Conservation (phyloP, 2,888 invertebrate genomes). For the Dioctria linearis region DNA sequence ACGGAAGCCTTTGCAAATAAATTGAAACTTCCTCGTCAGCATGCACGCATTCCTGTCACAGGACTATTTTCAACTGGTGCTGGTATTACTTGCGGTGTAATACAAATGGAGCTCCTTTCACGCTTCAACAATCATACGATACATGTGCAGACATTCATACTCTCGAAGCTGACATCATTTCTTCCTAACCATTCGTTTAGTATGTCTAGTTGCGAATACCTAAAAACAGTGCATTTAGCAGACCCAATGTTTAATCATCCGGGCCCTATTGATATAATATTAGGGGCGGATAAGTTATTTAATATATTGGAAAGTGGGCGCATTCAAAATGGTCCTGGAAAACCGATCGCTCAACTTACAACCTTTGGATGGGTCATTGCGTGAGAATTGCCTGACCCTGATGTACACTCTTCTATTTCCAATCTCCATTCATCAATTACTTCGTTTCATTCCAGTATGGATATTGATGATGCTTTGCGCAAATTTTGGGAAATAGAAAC, state of each 20-base stretch:
- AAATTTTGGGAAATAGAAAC: constrained; percentile 28
- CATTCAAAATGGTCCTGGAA: background rate
- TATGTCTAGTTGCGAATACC: no score
- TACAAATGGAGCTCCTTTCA: no score
- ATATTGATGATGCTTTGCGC: background rate
- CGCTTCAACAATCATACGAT: no score
- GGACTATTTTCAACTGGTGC: no score
- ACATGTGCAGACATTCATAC: no score
- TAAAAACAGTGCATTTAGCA: background rate
- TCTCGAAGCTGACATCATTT: no score
- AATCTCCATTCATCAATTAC: background rate
- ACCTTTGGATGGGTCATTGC: background rate
- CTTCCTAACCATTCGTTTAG: no score
- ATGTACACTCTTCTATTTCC: background rate
- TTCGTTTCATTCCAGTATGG: background rate
- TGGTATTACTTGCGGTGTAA: no score
- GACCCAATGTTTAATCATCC: background rate
- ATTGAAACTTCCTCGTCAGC: no score
- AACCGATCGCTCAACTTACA: background rate
- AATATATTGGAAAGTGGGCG: background rate
- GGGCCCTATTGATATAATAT: background rate
- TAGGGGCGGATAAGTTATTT: constrained; percentile 17
- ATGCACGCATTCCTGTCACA: no score
- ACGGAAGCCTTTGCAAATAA: no score
- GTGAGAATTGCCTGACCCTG: background rate